Base-by-base conservation (phyloP, 1,140 invertebrate genomes). In the Scaptomyza graminum region DNA sequence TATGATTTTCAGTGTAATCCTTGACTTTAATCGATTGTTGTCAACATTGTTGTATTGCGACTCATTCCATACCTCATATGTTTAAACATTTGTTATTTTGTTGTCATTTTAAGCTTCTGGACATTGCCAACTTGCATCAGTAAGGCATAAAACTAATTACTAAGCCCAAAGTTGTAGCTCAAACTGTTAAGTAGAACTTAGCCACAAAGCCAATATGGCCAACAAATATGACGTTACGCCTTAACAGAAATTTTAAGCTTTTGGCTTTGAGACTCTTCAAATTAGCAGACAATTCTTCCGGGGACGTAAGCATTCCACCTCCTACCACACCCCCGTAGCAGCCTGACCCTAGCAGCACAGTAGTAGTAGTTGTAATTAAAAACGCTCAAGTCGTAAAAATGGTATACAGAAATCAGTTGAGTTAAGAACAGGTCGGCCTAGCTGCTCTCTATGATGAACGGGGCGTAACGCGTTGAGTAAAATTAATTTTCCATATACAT, bases 361-460 rank as follows among this genome's bases (percentile, higher is more conserved):
- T 61, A 67, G 82, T 81, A 85, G 82, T 87, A 85, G 81, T 74
- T 81, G 81, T 87, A 85, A 85, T 85, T 87, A 85, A 85, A 85
- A 87, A 78, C 81, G 74, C 70, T 74, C 82, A 81, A 82, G 82
- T 85, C 82, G 83, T 85, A 85, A 84, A 83, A 84, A 57, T 11
- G 12, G 25, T 12, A 49, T 16, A 69, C 76, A 63, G 67, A 84
- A 76, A 84, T 59, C 76, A 52, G 68, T 64, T 66, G 73, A 63
- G 68, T 64, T 66, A 68, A 60, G 76, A 68, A 74, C 79, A 64
- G 76, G 73, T 84, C 66, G 65, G 34, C 22, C 18, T 59, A 34
- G 60, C 56, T 62, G 61, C 52, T 67, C 68, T 72, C 70, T n/a
- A 61, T 59, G 59, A 50, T 79, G 78, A 78, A 59, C 60, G 83